Evolutionary conservation across 2,888 invertebrate species (phyloP), one percentile per base, ranked within the genome.

Genomic region (Calameuta filiformis): DNA sequence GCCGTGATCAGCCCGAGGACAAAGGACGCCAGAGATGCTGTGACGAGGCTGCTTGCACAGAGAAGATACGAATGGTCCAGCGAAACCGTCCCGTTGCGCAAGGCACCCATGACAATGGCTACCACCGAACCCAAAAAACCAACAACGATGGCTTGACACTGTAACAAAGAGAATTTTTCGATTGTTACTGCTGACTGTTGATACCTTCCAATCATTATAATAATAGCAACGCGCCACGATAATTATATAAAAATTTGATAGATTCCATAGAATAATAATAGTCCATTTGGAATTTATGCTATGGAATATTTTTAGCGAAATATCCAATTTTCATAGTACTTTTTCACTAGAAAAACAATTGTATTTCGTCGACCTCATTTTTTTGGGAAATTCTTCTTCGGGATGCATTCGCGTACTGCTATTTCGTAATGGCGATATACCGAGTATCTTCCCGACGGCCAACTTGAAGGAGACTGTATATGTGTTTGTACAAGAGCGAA

Each of bases 21-120:
- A 85, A 96, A 94, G 86, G 96, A 96, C 75, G 96, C 96, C 81
- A 95, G 90, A 6, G 96, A 95, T 6, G 96, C 96, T 30, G 96
- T 96, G 30, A 95, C 94, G 86, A 96, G 92, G 90, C 95, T 95
- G 89, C 95, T 95, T 75, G 96, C 95, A 91, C 95, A 95, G 79
- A 97, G 91, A 56, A 97, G 93, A 82, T 96, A 93, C 37, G 94
- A 95, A 89, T 96, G 95, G 83, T 94, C 93, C 82, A 95, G 85
- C 81, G 94, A 93, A 81, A 95, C 94, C 73, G 93, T 93, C 77
- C 94, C 94, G 83, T 94, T 94, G 76, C 94, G 94, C 75, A 95
- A 93, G 82, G 93, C 94, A 33, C 95, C 95, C 93, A 95, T 94
- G 56, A 94, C 92, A 85, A 95, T 94, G 40, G 95, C 95, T 78